These are phyloP conservation scores for Naso thynnoides DNA, from an alignment of 2,797 vertebrate genomes.

Conservation along the genomic window DNA sequence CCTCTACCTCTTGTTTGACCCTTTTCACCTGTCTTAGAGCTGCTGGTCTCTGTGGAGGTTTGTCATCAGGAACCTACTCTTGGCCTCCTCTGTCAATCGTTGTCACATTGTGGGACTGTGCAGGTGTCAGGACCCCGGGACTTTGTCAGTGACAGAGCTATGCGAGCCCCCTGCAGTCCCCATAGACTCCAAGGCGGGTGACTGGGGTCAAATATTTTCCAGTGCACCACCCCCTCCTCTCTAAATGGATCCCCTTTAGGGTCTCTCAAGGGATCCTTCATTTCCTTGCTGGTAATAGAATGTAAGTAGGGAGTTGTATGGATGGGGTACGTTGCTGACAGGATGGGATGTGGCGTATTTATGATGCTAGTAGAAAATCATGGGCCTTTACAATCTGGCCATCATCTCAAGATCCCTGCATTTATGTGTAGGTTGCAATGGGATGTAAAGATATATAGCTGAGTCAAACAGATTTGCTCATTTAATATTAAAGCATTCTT, in stretches of 20 bases:
- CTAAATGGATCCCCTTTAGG: slow-evolving; percentile 73
- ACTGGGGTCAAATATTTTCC: slow-evolving; percentile 66
- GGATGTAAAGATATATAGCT: slow-evolving; percentile 64
- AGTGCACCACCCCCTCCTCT: slow-evolving; percentile 43
- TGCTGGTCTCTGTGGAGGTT: slow-evolving; percentile 50
- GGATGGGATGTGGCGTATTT: slow-evolving; percentile 67
- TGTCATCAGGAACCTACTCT: slow-evolving; percentile 63
- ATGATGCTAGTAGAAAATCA: slow-evolving; percentile 65
- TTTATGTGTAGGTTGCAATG: slow-evolving; percentile 59
- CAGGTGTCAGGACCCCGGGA: slow-evolving; percentile 67
- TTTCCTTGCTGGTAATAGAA: slow-evolving; percentile 70
- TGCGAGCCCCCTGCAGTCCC: slow-evolving; percentile 55
- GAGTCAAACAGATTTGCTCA: slow-evolving; percentile 59
- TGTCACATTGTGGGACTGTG: slow-evolving; percentile 60
- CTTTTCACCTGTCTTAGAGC: slow-evolving; percentile 47
- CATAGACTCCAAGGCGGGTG: slow-evolving; percentile 53
- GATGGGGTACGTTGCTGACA: slow-evolving; percentile 57
- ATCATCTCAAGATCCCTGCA: slow-evolving; percentile 51
- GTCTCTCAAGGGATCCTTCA: slow-evolving; percentile 68
- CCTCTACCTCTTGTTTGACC: slow-evolving; percentile 34
- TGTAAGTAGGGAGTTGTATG: slow-evolving; percentile 61
- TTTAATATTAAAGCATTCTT: slow-evolving; percentile 58
- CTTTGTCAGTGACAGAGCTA: slow-evolving; percentile 59
- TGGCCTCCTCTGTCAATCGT: slow-evolving; percentile 52
- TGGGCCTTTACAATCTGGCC: slow-evolving; percentile 54